Evolutionary conservation across 53 echinoderm and acorn worm species (phyloP), one percentile per base, ranked within the genome.

Genomic region (Antedon mediterranea): DNA sequence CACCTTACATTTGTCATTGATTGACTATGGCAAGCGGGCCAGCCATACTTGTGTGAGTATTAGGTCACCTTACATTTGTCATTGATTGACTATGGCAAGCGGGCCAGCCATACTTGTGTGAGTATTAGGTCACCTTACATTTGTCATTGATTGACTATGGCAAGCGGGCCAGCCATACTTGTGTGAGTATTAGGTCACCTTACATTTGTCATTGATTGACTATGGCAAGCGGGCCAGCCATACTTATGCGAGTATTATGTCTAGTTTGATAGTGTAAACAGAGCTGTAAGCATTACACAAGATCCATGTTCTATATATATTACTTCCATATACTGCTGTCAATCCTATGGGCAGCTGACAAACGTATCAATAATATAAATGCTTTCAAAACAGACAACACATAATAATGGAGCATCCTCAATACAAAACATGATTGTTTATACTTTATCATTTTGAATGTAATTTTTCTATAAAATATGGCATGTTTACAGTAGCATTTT

Each of bases 21-120:
- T 98, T 79, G 86, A 98, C 83, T 98, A 87, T 79, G 98, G 98
- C 78, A 98, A 98, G 83, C 83, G 98, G 72, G 92, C 98, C 30
- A 88, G 81, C 80, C 57, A 57, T 57, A 57, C 57, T 2, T 89
- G 89, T 81, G 98, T 98, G 93, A 86, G 98, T 92, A 28, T 74
- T 43, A 28, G 23, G 43, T 78, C 78, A 71, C 27, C 5, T 27
- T 29, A 28, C 28, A 4, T 33, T 81, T 33, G 11, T 74, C 30
- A 15, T 74, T 18, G 98, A 92, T 98, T 79, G 86, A 98, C 83
- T 98, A 87, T 79, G 98, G 98, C 78, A 98, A 98, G 83, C 83
- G 98, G 72, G 92, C 98, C 30, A 88, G 81, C 80, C 57, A 57
- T 57, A 57, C 57, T 2, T 89, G 89, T 81, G 98, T 98, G 93